Base-by-base conservation (phyloP, 2,113 vertebrate genomes). In the Plecturocebus donacophilus region DNA sequence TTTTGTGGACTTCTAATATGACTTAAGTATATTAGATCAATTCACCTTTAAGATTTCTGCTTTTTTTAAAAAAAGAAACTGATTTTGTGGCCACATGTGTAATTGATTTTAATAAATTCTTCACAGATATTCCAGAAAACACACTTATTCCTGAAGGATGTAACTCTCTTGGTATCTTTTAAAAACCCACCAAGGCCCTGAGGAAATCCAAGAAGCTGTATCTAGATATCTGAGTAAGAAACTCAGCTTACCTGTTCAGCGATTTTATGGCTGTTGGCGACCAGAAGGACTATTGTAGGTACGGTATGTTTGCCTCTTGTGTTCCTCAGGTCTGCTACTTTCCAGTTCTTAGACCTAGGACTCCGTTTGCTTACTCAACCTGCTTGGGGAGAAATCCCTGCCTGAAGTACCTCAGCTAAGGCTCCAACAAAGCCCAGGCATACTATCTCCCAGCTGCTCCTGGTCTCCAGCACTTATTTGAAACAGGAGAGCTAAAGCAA, bases 271-370 rank as follows among this genome's bases (percentile, higher is more conserved):
- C 30, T 13, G 21, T 4, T 14, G 35, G 8, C 8, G 17, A 87
- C 2, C 3, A 38, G 3, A 30, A n/a, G 32, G 2, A 38, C 9
- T 3, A 5, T 0, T 32, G 7, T 16, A 35, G 23, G 21, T 20
- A 16, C 35, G 30, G 6, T 38, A 12, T 47, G 16, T 47, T n/a
- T 23, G 14, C 21, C 30, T 61, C 54, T 47, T 47, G 30, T 9
- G 6, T 38, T 82, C 23, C 16, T 52, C 1, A 45, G 20, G 20
- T 35, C 8, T 88, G 5, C 17, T 73, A 17, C 21, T 49, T 8
- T 21, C 40, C 35, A 61, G 11, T 13, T 2, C 27, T 73, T 40
- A 20, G 13, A 19, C 8, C 32, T 61, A 7, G 38, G 30, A 19
- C 42, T 14, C 30, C 11, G 21, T 7, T 14, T 40, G 4, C 47